A percentile compares a stretch with the other conserved stretches of the same genome.
Conservation (phyloP, 1,140 invertebrate species). For the Euura saliciscinereae region DNA sequence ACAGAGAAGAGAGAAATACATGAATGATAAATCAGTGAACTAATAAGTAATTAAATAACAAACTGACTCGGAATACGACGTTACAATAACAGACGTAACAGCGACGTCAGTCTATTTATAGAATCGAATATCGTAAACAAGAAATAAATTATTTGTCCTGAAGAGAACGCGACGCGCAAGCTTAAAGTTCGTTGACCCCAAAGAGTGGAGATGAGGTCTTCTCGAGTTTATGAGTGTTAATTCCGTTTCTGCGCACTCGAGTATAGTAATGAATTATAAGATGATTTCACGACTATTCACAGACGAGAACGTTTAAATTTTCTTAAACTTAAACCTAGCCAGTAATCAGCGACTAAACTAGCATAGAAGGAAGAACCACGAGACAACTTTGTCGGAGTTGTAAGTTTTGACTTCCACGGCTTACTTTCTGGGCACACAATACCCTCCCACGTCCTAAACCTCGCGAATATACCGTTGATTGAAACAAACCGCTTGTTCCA, state of each 20-base stretch:
- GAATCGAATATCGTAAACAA: background rate
- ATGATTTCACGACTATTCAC: conserved; percentile 2
- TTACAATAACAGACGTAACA: too few relatives aligned
- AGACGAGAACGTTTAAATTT: background rate
- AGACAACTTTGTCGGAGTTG: background rate
- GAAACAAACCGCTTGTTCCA: background rate
- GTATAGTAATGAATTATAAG: background rate
- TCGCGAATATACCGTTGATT: background rate
- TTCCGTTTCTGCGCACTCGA: background rate
- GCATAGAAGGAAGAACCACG: background rate
- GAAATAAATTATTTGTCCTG: background rate
- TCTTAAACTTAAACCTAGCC: background rate
- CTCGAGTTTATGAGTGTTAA: background rate
- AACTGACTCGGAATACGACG: too few relatives aligned
- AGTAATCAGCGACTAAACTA: background rate
- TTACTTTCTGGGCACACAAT: background rate
- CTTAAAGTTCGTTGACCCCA: background rate
- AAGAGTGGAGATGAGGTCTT: background rate
- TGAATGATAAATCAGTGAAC: too few relatives aligned
- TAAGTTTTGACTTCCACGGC: background rate
- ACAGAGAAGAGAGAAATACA: too few relatives aligned
- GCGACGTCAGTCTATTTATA: background rate
- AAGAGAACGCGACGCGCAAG: background rate
- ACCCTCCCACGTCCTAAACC: background rate
- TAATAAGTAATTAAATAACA: too few relatives aligned